These are phyloP conservation scores for Metallyticus violacea DNA, from an alignment of 2,888 invertebrate species.

Conservation along the genomic window DNA sequence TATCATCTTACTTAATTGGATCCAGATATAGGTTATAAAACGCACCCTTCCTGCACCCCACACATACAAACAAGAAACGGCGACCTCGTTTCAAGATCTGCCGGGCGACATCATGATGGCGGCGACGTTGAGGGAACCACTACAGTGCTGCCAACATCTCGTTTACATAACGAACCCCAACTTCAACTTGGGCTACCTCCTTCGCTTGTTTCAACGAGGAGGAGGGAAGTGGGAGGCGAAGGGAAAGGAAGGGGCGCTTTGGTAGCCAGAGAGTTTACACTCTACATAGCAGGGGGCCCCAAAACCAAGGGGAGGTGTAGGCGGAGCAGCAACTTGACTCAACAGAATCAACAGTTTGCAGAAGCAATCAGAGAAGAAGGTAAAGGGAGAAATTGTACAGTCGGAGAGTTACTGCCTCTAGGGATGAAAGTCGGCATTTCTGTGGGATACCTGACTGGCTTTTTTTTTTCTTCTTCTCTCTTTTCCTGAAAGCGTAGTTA, in stretches of 20 bases:
- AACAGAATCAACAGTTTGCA: constrained; percentile 30
- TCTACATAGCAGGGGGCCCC: background rate
- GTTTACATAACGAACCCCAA: constrained; percentile 16
- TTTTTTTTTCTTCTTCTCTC: no score
- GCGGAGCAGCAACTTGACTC: constrained; percentile 3
- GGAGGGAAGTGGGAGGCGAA: background rate
- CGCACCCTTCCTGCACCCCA: no score
- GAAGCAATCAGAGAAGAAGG: constrained; percentile 30
- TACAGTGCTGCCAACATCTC: background rate
- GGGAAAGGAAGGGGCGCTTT: background rate
- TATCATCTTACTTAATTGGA: constrained; percentile 8
- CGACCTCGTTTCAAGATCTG: background rate
- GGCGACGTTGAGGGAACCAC: background rate
- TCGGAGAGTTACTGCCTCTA: background rate
- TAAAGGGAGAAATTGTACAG: background rate
- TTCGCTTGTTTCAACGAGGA: background rate
- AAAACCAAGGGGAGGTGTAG: background rate
- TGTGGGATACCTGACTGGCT: background rate
- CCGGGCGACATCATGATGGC: background rate
- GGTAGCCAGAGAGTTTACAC: constrained; percentile 9
- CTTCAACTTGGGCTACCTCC: background rate
- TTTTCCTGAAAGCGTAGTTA: no score
- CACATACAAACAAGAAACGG: no score
- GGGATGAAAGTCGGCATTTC: background rate
- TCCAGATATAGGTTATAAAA: background rate